Evolutionary conservation across 2,888 invertebrate species (phyloP).

Genomic region (Mythimna vitellina): DNA sequence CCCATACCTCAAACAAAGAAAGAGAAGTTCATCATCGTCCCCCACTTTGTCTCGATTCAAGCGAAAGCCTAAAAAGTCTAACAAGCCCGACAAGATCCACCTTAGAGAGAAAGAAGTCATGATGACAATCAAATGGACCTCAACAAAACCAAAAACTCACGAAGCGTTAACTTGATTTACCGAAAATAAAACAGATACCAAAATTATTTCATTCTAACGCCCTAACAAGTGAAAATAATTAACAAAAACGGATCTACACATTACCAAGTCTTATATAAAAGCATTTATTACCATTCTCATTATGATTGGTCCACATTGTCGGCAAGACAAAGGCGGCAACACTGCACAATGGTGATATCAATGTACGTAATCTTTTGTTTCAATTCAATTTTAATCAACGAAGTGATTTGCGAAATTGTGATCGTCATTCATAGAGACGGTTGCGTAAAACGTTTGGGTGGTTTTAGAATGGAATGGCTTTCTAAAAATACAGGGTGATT

Average conservation of each 20-base stretch:
- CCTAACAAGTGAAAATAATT: conserved; percentile 23
- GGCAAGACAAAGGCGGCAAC: conserved; percentile 57
- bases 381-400: conserved; percentile 59
- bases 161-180: too few species aligned
- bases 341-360: conserved; percentile 52
- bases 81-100: too few species aligned
- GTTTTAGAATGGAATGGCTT: background rate
- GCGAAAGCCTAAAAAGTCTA: too few species aligned
- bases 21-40: too few species aligned
- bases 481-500: background rate
- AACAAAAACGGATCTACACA: conserved; percentile 25
- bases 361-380: conserved; percentile 50
- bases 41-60: too few species aligned
- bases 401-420: conserved; percentile 53
- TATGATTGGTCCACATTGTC: conserved; percentile 56
- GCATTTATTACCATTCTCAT: conserved; percentile 49
- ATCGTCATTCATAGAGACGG: conserved; percentile 22
- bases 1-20: too few species aligned
- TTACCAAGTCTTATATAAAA: conserved; percentile 26
- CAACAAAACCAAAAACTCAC: too few species aligned
- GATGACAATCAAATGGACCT: too few species aligned
- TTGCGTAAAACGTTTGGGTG: conserved; percentile 8
- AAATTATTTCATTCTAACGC: too few species aligned
- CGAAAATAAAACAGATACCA: too few species aligned
- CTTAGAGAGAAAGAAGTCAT: too few species aligned